phyloP scores from a whole-genome alignment of 2,113 vertebrate genomes.

The Melanotaenia duboulayi region DNA sequence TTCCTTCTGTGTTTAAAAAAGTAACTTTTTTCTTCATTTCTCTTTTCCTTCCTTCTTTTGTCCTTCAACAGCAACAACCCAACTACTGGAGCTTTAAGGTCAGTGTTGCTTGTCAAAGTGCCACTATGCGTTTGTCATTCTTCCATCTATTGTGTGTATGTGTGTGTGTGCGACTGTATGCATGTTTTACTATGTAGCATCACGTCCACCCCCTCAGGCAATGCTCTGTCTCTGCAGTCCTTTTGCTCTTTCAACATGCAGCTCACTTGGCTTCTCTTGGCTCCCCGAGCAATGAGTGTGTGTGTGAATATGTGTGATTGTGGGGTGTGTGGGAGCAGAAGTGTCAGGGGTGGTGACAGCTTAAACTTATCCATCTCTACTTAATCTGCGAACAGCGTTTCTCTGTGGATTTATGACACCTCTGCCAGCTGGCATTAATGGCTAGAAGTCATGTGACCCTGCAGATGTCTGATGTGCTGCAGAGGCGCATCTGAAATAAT shows the following conservation, averaged over 20 bases:
- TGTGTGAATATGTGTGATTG: constrained; percentile 7
- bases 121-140: constrained; percentile 55
- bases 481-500: constrained; percentile 48
- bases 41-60: constrained; percentile 35
- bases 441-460: constrained; percentile 57
- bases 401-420: constrained; percentile 64
- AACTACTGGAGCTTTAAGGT: constrained; percentile 99
- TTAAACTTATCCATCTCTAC: constrained; percentile 64
- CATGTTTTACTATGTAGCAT: constrained; percentile 19
- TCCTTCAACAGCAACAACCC: constrained; percentile 86
- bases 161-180: constrained; percentile 26
- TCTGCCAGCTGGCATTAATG: constrained; percentile 52
- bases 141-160: constrained; percentile 22
- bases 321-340: constrained; percentile 8
- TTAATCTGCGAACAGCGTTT: constrained; percentile 67
- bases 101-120: constrained; percentile 84
- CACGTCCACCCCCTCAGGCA: constrained; percentile 17
- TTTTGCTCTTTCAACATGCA: constrained; percentile 37
- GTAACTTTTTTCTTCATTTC: constrained; percentile 31
- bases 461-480: constrained; percentile 33
- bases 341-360: constrained; percentile 48
- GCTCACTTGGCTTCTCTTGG: constrained; percentile 41
- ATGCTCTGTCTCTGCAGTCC: constrained; percentile 27
- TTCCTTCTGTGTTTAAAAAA: neutral
- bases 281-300: constrained; percentile 22